A percentile compares a stretch with the other conserved stretches of the same genome.
Conservation (phyloP, 2,888 invertebrate species). For the Phengaris arion region DNA sequence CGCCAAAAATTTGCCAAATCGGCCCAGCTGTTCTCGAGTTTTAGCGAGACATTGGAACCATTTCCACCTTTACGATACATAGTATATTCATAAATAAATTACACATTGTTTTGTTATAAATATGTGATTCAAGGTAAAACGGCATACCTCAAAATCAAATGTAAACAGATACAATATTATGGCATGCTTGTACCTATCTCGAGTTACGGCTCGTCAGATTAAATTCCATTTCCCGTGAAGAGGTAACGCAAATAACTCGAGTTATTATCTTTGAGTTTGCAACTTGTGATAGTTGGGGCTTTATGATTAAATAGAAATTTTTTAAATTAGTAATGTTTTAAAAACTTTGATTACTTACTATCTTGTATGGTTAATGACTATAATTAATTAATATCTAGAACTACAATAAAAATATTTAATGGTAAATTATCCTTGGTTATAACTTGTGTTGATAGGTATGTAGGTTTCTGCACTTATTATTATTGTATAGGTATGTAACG, state of each 20-base stretch:
- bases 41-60: too few species aligned
- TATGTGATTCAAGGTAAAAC: conserved; percentile 24
- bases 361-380: background rate
- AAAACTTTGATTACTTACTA: background rate
- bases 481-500: too few species aligned
- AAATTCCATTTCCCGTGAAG: conserved; percentile 53
- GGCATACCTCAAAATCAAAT: conserved; percentile 16
- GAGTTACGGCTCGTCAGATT: conserved; percentile 50
- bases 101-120: background rate
- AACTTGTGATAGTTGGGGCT: conserved; percentile 33
- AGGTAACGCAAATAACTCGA: conserved; percentile 43
- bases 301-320: conserved; percentile 31
- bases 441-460: too few species aligned
- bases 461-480: too few species aligned
- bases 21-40: too few species aligned
- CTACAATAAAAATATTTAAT: background rate
- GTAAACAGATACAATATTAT: conserved; percentile 35
- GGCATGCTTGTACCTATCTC: conserved; percentile 51
- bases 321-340: too few species aligned
- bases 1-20: too few species aligned
- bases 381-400: background rate
- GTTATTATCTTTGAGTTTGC: conserved; percentile 25
- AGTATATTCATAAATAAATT: too few species aligned
- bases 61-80: too few species aligned
- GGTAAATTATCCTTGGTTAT: too few species aligned